Evolutionary conservation across 2,888 invertebrate genomes (phyloP), one percentile per base, ranked within the genome.

Genomic region (Campaea margaritaria): DNA sequence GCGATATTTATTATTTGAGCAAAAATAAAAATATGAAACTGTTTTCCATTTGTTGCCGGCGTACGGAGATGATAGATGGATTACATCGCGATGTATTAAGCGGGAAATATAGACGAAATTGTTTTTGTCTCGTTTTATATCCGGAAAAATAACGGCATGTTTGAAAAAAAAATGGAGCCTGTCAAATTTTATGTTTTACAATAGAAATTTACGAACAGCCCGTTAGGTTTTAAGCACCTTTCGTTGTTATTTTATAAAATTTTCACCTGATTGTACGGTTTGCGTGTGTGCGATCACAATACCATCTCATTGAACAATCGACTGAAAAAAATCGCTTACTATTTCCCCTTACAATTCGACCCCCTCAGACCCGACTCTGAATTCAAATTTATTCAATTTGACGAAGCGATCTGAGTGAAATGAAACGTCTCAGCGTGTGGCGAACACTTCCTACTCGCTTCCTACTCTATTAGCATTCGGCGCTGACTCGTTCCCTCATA

Each of bases 321-420:
- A 51, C 47, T 45, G 57, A 58, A 60, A 62, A 62, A 63, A 48
- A n/a, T 41, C 34, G 46, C 46, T 44, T 56, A 64, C 60, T 65
- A 61, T 61, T 62, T 56, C 42, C 58, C 58, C 48, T 60, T 58
- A 60, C 58, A 55, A 65, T 61, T 51, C 50, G 28, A 51, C 68
- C 56, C 62, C 53, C 70, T 67, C 69, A 68, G 70, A 72, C 72
- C 67, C 69, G 73, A 75, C 73, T 78, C 76, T 74, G 76, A 81
- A 89, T 89, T 89, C 87, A 90, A 91, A 91, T 90, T 89, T 91
- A 91, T 90, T 91, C 90, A 87, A 90, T 87, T 89, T 85, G 77
- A 65, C 61, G 68, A 68, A 82, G 74, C 83, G 83, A 86, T 81
- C 79, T 81, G 74, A 75, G 84, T 85, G 87, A 86, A 87, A 87